Evolutionary conservation across 2,888 invertebrate species (phyloP).

Genomic region (Molorchus minor): DNA sequence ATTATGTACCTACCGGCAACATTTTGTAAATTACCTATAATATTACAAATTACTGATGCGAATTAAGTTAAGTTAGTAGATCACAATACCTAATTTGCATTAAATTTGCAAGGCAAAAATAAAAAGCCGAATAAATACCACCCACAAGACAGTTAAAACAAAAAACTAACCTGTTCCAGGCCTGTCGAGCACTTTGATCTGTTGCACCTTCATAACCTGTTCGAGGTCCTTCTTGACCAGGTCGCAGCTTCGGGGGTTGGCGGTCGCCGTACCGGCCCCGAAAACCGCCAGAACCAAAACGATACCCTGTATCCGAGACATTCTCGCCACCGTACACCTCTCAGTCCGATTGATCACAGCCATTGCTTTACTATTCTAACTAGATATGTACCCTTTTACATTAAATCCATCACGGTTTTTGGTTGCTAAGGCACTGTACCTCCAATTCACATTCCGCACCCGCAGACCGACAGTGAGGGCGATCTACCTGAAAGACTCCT

Average conservation of each 20-base stretch:
- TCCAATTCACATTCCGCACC: constrained; percentile 48
- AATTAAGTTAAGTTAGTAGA: too few species aligned
- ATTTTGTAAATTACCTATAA: too few species aligned
- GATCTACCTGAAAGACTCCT: constrained; percentile 35
- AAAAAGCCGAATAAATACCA: too few species aligned
- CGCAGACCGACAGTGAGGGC: constrained; percentile 31
- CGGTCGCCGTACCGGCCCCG: constrained; percentile 37
- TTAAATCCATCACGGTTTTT: constrained; percentile 45
- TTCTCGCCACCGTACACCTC: constrained; percentile 39
- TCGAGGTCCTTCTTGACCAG: constrained; percentile 65
- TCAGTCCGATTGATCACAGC: constrained; percentile 52
- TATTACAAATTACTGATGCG: too few species aligned
- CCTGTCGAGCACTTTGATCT: constrained; percentile 64
- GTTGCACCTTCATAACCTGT: constrained; percentile 65
- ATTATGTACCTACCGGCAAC: too few species aligned
- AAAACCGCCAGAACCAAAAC: constrained; percentile 48
- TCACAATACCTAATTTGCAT: too few species aligned
- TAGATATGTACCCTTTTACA: constrained; percentile 38
- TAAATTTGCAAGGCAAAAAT: too few species aligned
- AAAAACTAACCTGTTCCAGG: constrained; percentile 64
- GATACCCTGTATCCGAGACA: constrained; percentile 50
- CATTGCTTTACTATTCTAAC: constrained; percentile 42
- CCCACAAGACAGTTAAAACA: too few species aligned
- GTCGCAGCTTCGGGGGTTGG: constrained; percentile 62
- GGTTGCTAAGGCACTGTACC: constrained; percentile 53